Evolutionary conservation across 2,113 vertebrate genomes (phyloP).

Genomic region (Cynocephalus volans): DNA sequence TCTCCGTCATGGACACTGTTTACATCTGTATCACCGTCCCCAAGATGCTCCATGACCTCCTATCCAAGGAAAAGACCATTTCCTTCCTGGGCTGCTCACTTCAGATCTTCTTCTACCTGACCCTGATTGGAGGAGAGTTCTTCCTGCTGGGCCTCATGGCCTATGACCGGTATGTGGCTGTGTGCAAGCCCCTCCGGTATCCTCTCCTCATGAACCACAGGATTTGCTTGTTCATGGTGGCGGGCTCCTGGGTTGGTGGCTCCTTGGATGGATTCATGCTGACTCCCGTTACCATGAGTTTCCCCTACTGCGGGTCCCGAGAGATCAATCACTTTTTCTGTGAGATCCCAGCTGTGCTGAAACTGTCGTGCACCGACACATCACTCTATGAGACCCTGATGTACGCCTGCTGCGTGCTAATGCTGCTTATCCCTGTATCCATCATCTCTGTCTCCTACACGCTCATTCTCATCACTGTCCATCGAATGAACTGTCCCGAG

Average conservation of each 20-base stretch:
- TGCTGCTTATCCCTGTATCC: constrained; percentile 63
- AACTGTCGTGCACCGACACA: constrained; percentile 54
- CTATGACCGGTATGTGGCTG: constrained; percentile 67
- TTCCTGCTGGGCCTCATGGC: constrained; percentile 77
- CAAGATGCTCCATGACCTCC: constrained; percentile 75
- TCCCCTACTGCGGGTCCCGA: constrained; percentile 62
- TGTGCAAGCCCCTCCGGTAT: constrained; percentile 68
- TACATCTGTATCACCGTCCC: constrained; percentile 76
- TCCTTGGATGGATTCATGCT: constrained; percentile 77
- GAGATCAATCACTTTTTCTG: constrained; percentile 76
- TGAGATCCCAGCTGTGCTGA: constrained; percentile 62
- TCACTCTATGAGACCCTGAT: constrained; percentile 68
- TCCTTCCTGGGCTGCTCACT: constrained; percentile 69
- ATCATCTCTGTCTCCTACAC: constrained; percentile 66
- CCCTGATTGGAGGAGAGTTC: constrained; percentile 58
- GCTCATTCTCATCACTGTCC: constrained; percentile 49
- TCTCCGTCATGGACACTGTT: constrained; percentile 72
- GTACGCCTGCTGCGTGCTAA: constrained; percentile 62
- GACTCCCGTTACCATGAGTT: constrained; percentile 66
- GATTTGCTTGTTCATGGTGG: constrained; percentile 57
- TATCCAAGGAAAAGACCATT: constrained; percentile 69
- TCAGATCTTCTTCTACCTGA: constrained; percentile 76
- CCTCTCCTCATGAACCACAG: constrained; percentile 65
- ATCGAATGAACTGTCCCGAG: constrained; percentile 60
- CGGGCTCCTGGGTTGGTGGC: constrained; percentile 62